Percentiles rank a stretch among this genome's conserved stretches.
Evolutionary conservation across 2,113 vertebrate species (phyloP).

Genomic region (Rousettus leschenaultii): DNA sequence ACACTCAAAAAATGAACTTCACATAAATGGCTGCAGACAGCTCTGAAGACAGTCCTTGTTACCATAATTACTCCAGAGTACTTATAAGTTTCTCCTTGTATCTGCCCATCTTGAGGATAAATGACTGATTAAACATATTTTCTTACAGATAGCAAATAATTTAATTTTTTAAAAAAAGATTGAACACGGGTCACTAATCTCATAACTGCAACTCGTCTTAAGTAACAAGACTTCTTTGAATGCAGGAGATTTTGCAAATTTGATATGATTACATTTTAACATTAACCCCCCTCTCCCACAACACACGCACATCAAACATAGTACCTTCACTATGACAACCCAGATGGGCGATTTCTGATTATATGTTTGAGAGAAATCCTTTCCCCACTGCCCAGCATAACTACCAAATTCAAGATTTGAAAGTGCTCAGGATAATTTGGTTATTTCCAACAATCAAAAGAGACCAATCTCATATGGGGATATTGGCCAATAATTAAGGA

Average conservation of each 20-base stretch:
- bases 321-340: not conserved
- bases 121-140: slow-evolving; percentile 29
- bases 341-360: slow-evolving; percentile 20
- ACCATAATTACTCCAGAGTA: slow-evolving; percentile 52
- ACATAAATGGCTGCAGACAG: not conserved
- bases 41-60: slow-evolving; percentile 45
- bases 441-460: slow-evolving; percentile 71
- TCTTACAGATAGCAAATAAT: slow-evolving; percentile 47
- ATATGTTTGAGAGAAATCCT: not conserved
- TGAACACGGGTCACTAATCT: slow-evolving; percentile 35
- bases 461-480: slow-evolving; percentile 70
- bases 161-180: slow-evolving; percentile 8
- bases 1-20: slow-evolving; percentile 35
- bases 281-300: not conserved
- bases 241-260: slow-evolving; percentile 30
- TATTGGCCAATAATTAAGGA: slow-evolving; percentile 77
- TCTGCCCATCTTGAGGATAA: slow-evolving; percentile 38
- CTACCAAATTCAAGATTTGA: slow-evolving; percentile 58
- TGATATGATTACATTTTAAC: not conserved
- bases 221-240: slow-evolving; percentile 34
- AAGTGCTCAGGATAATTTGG: slow-evolving; percentile 60
- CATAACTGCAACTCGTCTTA: not conserved
- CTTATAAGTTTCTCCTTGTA: slow-evolving; percentile 28
- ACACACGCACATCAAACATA: not conserved
- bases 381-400: not conserved